A percentile compares a stretch with the other conserved stretches of the same genome.
Conservation (phyloP, 2,113 vertebrate species). For the Pterocles orientalis region DNA sequence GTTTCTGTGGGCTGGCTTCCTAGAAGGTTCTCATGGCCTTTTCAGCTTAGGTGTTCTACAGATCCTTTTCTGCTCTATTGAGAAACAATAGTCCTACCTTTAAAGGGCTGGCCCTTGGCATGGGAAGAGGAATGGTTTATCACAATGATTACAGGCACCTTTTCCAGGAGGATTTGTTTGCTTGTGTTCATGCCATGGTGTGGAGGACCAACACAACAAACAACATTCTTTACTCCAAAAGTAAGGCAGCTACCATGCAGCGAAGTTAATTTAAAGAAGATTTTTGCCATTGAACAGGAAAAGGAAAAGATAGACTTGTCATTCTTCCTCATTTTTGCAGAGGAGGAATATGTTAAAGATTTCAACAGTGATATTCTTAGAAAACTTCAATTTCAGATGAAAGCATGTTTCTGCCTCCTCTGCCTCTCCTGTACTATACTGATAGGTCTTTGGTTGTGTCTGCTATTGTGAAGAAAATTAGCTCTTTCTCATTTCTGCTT, state of each 20-base stretch:
- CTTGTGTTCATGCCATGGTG: not conserved
- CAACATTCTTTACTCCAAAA: slow-evolving; percentile 4
- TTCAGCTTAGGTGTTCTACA: not conserved
- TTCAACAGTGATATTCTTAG: slow-evolving; percentile 5
- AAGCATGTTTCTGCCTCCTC: not conserved
- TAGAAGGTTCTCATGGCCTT: not conserved
- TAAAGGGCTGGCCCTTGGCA: slow-evolving; percentile 12
- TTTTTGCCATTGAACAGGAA: slow-evolving; percentile 54
- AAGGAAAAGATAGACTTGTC: slow-evolving; percentile 55
- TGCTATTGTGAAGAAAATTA: slow-evolving; percentile 1
- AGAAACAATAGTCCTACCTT: slow-evolving; percentile 15
- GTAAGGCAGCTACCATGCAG: slow-evolving; percentile 17
- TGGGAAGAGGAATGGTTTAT: not conserved
- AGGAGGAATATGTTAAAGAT: slow-evolving; percentile 14
- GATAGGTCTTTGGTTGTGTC: slow-evolving; percentile 22
- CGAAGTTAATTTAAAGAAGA: slow-evolving; percentile 32
- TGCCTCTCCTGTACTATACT: not conserved
- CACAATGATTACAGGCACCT: not conserved
- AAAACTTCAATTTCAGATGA: not conserved
- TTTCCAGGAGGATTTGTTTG: not conserved
- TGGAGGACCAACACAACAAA: not conserved
- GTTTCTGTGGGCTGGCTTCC: not conserved
- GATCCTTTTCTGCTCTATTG: not conserved
- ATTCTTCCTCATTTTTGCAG: slow-evolving; percentile 3
- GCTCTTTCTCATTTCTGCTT: not conserved